Conservation (phyloP, 2,888 invertebrate genomes). For the Phalangium opilio region DNA sequence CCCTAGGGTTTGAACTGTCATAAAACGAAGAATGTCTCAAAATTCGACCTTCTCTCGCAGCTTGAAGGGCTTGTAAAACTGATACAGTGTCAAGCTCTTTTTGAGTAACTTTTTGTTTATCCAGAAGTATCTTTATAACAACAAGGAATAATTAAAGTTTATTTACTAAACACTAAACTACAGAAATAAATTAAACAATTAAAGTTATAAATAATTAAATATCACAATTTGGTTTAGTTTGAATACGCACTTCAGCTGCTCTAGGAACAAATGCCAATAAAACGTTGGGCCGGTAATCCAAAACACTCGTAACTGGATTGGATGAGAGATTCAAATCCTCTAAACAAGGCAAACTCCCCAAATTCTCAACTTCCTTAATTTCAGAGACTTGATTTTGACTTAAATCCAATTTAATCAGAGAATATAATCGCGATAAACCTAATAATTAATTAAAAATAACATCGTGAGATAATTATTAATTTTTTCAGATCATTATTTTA, state of each 20-base stretch:
- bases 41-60: conserved; percentile 7
- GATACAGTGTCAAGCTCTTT: conserved; percentile 83
- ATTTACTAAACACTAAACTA: no score
- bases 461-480: background rate
- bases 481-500: no score
- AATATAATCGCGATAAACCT: conserved; percentile 55
- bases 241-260: conserved; percentile 45
- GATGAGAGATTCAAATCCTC: conserved; percentile 74
- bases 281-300: conserved; percentile 80
- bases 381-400: conserved; percentile 68
- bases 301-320: conserved; percentile 68
- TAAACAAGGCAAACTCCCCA: conserved; percentile 67
- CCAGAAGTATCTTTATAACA: conserved; percentile 46
- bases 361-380: conserved; percentile 60
- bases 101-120: conserved; percentile 70
- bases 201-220: background rate
- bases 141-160: background rate
- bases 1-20: no score
- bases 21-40: background rate
- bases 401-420: conserved; percentile 67
- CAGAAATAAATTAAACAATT: background rate
- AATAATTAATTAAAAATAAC: conserved; percentile 8
- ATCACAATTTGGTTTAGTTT: background rate
- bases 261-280: conserved; percentile 63
- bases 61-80: conserved; percentile 56